phyloP scores from a whole-genome alignment of 2,888 invertebrate genomes.

The Coremacera marginata region DNA sequence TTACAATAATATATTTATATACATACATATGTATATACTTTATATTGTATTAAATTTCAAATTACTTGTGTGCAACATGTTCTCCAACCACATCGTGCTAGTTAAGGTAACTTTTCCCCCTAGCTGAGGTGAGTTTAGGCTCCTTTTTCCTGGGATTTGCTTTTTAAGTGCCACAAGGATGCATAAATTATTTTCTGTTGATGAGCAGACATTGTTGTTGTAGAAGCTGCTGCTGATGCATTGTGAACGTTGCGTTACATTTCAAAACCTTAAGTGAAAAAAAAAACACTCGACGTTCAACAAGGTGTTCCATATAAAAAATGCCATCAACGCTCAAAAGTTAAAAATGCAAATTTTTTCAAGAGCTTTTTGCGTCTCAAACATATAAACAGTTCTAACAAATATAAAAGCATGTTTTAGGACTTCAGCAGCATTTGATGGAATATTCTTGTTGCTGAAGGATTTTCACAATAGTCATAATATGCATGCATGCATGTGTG shows the following conservation, averaged over 20 bases:
- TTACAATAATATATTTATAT: not conserved
- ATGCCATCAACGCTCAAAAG: conserved; percentile 9
- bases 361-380: conserved; percentile 12
- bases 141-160: not conserved
- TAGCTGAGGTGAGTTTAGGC: not conserved
- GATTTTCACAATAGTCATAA: conserved; percentile 9
- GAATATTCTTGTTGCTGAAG: conserved; percentile 8
- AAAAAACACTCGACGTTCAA: conserved; percentile 10
- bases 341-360: conserved; percentile 32
- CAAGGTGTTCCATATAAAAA: not conserved
- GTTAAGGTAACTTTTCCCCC: not conserved
- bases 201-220: conserved; percentile 2
- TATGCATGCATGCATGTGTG: not conserved
- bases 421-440: conserved; percentile 12
- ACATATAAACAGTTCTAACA: not conserved
- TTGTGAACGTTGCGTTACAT: conserved; percentile 5
- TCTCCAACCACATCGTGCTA: not conserved
- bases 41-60: not conserved
- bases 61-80: conserved; percentile 6
- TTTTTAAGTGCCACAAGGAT: conserved; percentile 28
- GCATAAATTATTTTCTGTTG: conserved; percentile 32
- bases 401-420: conserved; percentile 15
- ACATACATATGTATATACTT: not conserved
- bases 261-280: not conserved
- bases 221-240: not conserved